Base-by-base conservation (phyloP, 2,888 invertebrate species). In the Sepiola atlantica region DNA sequence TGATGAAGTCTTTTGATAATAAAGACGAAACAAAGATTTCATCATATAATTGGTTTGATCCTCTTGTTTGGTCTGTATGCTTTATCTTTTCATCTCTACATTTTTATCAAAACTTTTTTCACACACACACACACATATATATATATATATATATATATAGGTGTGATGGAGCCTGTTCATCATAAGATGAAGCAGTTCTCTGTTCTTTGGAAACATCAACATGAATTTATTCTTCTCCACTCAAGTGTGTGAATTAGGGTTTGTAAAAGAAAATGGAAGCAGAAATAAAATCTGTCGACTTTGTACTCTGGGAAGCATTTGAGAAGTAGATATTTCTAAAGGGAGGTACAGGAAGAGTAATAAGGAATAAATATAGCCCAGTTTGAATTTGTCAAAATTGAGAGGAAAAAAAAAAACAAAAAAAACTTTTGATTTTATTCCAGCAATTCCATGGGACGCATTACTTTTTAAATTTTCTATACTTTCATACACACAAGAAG, bases 301-400 rank as follows among this genome's bases (percentile, higher is more conserved):
- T 77, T 77, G 77, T 45, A 61, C 61, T 77, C 45, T 77, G 28
- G 16, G 14, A 77, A 77, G 77, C n/a, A 77, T 77, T 14, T 77
- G n/a, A 16, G 77, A 77, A 77, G n/a, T 16, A 77, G n/a, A 77
- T n/a, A 14, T 32, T 32, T 77, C 57, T 57, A 24, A 57, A 16
- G 12, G 16, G n/a, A 16, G 45, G n/a, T 8, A 4, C 8, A n/a
- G 32, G 16, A n/a, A 77, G 18, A 21, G n/a, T n/a, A 77, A 77
- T 2, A 32, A 77, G 14, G 8, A 45, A 45, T 77, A 77, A 77
- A 77, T 77, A 77, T 77, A 77, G 77, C 77, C 77, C 77, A 77
- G 77, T 77, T 77, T 77, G 77, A 77, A 77, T 77, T 77, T 77
- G 77, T 77, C 77, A 77, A 77, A 77, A 77, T 77, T 77, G 77